Percentiles rank a stretch among this genome's conserved stretches.
phyloP scores from a whole-genome alignment of 2,888 invertebrate species.

The Deroplatys truncata region DNA sequence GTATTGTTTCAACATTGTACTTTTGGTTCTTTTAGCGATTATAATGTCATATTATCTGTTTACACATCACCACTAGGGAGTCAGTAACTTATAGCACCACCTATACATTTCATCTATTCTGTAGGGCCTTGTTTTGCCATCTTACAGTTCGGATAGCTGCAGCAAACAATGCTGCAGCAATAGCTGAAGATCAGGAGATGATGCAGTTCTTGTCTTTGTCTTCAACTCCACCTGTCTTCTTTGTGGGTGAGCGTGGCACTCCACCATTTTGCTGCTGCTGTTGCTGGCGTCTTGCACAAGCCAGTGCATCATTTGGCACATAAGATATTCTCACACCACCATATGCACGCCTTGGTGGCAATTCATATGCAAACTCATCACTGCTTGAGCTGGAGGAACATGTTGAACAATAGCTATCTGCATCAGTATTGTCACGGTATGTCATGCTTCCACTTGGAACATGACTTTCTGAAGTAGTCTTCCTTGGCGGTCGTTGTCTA shows the following conservation, averaged over 20 bases:
- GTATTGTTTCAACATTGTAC: background rate
- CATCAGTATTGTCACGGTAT: conserved; percentile 48
- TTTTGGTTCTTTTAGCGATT: background rate
- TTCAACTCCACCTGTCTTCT: conserved; percentile 40
- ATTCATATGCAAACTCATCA: conserved; percentile 79
- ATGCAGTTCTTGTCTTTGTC: conserved; percentile 74
- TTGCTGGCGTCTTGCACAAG: conserved; percentile 70
- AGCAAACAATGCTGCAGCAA: background rate
- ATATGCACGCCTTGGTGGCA: conserved; percentile 78
- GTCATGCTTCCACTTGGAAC: conserved; percentile 49
- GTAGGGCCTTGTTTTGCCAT: background rate
- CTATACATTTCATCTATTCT: background rate
- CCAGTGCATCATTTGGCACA: conserved; percentile 87
- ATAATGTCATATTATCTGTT: background rate
- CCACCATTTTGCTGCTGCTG: conserved; percentile 40
- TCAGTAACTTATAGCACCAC: background rate
- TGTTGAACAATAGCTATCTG: conserved; percentile 82
- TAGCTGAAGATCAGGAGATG: conserved; percentile 65
- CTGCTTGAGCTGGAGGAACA: conserved; percentile 69
- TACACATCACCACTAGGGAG: background rate
- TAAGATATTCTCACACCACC: conserved; percentile 88
- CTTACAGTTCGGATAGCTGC: background rate
- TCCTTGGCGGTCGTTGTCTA: conserved; percentile 43
- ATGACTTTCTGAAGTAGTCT: conserved; percentile 41
- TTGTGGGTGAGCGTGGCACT: conserved; percentile 39